Conservation (phyloP, 2,797 vertebrate species). For the Brachymystax lenok region DNA sequence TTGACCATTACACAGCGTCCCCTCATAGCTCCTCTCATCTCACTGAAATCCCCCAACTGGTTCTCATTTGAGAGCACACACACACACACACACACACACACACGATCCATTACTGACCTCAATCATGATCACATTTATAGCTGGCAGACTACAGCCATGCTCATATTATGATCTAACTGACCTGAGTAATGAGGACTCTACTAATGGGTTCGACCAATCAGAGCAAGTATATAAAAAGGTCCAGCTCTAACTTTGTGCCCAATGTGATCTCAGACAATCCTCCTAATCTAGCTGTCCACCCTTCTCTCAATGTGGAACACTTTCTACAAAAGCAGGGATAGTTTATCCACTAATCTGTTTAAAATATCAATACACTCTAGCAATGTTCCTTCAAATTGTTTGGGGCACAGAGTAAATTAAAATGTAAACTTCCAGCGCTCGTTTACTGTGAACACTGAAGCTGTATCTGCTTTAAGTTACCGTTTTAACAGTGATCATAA, state of each 20-base stretch:
- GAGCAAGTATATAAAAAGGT: neutral
- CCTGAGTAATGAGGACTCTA: neutral
- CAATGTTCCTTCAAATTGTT: too few species aligned
- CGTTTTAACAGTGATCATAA: too few species aligned
- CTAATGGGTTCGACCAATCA: neutral
- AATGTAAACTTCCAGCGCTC: too few species aligned
- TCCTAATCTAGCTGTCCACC: slow-evolving; percentile 34
- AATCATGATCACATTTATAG: slow-evolving; percentile 18
- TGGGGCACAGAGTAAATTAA: too few species aligned
- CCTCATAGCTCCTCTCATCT: neutral
- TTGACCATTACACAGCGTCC: neutral
- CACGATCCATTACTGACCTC: slow-evolving; percentile 4
- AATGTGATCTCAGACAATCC: slow-evolving; percentile 55
- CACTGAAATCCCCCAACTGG: neutral
- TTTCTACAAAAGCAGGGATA: neutral
- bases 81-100: slow-evolving; percentile 35
- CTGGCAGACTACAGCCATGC: neutral
- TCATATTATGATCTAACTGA: slow-evolving; percentile 6
- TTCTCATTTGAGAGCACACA: slow-evolving; percentile 27
- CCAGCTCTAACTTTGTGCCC: slow-evolving; percentile 33
- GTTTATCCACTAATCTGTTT: neutral
- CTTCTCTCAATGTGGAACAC: neutral
- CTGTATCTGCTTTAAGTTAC: too few species aligned
- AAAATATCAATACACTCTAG: neutral
- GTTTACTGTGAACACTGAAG: too few species aligned